Conservation (phyloP, 2,113 vertebrate species). For the Chaetodon trifascialis region DNA sequence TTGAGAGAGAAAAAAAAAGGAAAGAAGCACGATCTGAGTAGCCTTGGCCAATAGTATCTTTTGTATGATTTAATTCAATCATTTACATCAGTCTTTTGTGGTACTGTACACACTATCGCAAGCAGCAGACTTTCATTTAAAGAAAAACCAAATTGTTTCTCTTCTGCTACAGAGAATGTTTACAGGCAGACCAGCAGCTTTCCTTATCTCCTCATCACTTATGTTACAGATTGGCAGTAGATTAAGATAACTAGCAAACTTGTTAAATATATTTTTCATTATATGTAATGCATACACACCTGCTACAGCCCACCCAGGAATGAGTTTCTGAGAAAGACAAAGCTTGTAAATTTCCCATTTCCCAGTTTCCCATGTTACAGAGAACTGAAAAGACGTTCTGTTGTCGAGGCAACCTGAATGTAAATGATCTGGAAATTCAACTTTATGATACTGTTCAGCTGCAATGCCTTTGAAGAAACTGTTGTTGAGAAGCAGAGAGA, state of each 20-base stretch:
- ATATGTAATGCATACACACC: slow-evolving; percentile 56
- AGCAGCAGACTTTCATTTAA: slow-evolving; percentile 5
- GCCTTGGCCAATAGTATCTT: not conserved
- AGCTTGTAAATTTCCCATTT: slow-evolving; percentile 63
- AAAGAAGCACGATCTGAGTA: not conserved
- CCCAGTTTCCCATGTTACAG: slow-evolving; percentile 54
- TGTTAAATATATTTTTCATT: slow-evolving; percentile 53
- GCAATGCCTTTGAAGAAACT: slow-evolving; percentile 36
- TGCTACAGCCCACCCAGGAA: slow-evolving; percentile 59
- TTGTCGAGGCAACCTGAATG: slow-evolving; percentile 66
- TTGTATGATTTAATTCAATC: slow-evolving; percentile 1
- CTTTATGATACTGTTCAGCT: slow-evolving; percentile 66
- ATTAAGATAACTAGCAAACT: slow-evolving; percentile 60
- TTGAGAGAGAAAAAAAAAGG: not conserved
- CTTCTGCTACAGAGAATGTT: slow-evolving; percentile 6
- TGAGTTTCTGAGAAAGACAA: slow-evolving; percentile 45
- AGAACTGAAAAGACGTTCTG: slow-evolving; percentile 53
- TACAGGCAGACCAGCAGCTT: slow-evolving; percentile 36
- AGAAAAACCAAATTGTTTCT: slow-evolving; percentile 30
- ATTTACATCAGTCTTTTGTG: slow-evolving; percentile 30
- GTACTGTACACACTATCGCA: not conserved
- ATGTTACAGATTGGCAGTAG: slow-evolving; percentile 59
- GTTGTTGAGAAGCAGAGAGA: slow-evolving; percentile 20
- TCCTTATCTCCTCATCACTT: slow-evolving; percentile 44
- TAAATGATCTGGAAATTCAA: slow-evolving; percentile 69